Percentiles rank a stretch among this genome's conserved stretches.
Evolutionary conservation across 53 echinoderm and acorn worm genomes (phyloP).

Genomic region (Paracentrotus lividus): DNA sequence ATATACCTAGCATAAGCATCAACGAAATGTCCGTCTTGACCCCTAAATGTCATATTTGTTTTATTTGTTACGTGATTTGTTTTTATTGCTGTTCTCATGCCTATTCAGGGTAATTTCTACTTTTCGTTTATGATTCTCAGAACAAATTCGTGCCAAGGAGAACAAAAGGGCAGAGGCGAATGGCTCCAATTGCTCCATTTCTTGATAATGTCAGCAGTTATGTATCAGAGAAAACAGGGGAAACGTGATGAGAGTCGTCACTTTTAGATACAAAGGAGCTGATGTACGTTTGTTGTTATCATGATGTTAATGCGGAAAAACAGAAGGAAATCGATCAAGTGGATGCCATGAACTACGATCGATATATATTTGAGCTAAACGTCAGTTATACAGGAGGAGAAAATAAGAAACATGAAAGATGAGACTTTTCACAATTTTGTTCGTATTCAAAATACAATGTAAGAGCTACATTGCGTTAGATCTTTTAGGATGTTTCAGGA

Average conservation of each 20-base stretch:
- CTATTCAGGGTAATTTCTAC: not conserved
- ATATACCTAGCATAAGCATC: not conserved
- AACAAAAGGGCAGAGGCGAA: conserved; percentile 65
- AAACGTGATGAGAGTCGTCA: not conserved
- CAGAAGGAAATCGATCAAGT: not conserved
- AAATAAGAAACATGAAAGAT: not conserved
- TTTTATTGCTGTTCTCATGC: not conserved
- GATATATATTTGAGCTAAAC: not conserved
- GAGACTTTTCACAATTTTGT: too few relatives aligned
- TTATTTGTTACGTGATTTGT: not conserved
- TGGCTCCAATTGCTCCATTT: conserved; percentile 18
- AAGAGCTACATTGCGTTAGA: too few relatives aligned
- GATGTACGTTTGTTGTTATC: not conserved
- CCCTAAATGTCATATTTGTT: not conserved
- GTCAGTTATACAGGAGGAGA: too few relatives aligned
- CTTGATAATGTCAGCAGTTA: not conserved
- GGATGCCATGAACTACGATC: too few relatives aligned
- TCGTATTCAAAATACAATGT: too few relatives aligned
- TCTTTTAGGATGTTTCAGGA: too few relatives aligned
- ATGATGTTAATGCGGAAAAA: not conserved
- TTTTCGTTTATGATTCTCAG: not conserved
- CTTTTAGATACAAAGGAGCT: not conserved
- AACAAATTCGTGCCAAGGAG: conserved; percentile 64
- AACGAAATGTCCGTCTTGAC: not conserved
- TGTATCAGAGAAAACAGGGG: too few relatives aligned